Evolutionary conservation across 2,888 invertebrate genomes (phyloP).

Genomic region (Lasiommata megera): DNA sequence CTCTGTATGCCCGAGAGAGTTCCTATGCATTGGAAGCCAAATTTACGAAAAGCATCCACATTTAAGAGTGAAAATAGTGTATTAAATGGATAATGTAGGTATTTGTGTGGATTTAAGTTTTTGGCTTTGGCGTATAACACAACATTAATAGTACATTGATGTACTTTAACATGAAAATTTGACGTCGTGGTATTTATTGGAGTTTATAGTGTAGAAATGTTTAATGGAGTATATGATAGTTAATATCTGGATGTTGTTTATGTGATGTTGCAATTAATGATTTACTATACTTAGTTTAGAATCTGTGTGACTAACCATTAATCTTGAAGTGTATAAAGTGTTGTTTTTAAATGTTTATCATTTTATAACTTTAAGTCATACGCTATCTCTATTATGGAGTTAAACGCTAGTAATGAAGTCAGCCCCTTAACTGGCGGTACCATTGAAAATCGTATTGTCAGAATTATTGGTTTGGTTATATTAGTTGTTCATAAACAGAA

Average conservation of each 20-base stretch:
- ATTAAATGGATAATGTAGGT: conserved; percentile 80
- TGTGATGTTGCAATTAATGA: conserved; percentile 74
- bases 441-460: conserved; percentile 38
- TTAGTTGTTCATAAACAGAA: conserved; percentile 35
- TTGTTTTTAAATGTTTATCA: conserved; percentile 20
- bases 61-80: conserved; percentile 82
- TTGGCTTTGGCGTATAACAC: conserved; percentile 33
- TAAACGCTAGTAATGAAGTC: conserved; percentile 38
- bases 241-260: conserved; percentile 76
- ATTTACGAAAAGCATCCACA: conserved; percentile 80
- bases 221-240: conserved; percentile 75
- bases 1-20: conserved; percentile 81
- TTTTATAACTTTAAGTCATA: conserved; percentile 53
- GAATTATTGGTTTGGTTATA: conserved; percentile 26
- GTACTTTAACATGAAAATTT: conserved; percentile 33
- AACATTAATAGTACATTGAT: conserved; percentile 21
- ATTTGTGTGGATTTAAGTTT: conserved; percentile 43
- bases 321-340: conserved; percentile 54
- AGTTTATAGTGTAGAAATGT: conserved; percentile 73
- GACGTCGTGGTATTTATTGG: conserved; percentile 49
- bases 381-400: conserved; percentile 38
- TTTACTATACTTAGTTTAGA: conserved; percentile 62
- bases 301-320: conserved; percentile 61
- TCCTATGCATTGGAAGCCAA: conserved; percentile 80
- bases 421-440: conserved; percentile 35